phyloP scores from a whole-genome alignment of 1,140 invertebrate species.

The Glomeris maerens region DNA sequence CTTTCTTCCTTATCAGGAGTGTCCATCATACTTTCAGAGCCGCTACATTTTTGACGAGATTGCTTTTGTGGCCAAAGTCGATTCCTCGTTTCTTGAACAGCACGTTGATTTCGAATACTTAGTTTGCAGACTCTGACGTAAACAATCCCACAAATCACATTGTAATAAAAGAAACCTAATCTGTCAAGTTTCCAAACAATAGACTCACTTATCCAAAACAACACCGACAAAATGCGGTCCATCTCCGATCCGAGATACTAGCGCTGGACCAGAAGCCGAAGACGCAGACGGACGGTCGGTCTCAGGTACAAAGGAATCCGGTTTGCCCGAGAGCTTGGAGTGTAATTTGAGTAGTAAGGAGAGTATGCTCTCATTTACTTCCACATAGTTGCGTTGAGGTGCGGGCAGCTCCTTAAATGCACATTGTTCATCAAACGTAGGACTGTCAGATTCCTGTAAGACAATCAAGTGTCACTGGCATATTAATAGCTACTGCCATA shows the following conservation, averaged over 20 bases:
- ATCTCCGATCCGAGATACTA: constrained; percentile 54
- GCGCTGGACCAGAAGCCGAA: constrained; percentile 17
- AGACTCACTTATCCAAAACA: constrained; percentile 34
- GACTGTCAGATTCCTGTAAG: no score
- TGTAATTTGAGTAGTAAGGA: constrained; percentile 84
- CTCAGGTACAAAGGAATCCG: constrained; percentile 54
- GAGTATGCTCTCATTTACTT: constrained; percentile 71
- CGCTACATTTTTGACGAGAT: no score
- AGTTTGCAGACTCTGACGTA: constrained; percentile 18
- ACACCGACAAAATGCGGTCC: constrained; percentile 71
- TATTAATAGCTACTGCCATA: no score
- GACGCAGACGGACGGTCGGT: constrained; percentile 20
- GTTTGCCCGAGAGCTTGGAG: constrained; percentile 65
- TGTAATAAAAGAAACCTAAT: background rate
- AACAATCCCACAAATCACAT: background rate
- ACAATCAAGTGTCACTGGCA: no score
- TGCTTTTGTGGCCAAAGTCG: constrained; percentile 49
- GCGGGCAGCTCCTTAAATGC: constrained; percentile 7
- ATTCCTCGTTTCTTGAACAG: constrained; percentile 41
- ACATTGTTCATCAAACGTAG: no score
- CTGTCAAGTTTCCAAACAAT: constrained; percentile 7
- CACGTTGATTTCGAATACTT: constrained; percentile 44
- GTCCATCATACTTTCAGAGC: no score
- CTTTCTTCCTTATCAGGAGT: no score
- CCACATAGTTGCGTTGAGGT: constrained; percentile 7